phyloP scores from a whole-genome alignment of 2,888 invertebrate genomes.

The Hoplodrina ambigua region DNA sequence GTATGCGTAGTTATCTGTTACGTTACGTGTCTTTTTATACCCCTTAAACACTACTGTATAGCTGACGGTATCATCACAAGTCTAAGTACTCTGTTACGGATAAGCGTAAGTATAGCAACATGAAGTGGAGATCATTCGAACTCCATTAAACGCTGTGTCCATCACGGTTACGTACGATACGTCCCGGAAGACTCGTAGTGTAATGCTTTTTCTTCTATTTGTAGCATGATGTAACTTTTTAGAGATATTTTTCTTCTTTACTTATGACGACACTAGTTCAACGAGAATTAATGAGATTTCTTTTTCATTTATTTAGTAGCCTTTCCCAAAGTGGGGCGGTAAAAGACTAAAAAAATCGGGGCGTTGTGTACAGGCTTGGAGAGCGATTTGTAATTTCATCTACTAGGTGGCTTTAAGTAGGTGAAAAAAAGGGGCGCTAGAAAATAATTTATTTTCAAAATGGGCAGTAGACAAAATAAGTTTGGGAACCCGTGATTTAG shows the following conservation, averaged over 20 bases:
- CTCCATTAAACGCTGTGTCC: slow-evolving; percentile 55
- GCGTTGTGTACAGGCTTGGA: no score
- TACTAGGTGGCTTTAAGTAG: no score
- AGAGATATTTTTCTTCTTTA: slow-evolving; percentile 5
- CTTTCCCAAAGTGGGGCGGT: no score
- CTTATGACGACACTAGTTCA: neutral
- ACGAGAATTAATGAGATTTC: neutral
- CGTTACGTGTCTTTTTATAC: no score
- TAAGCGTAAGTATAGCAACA: slow-evolving; percentile 27
- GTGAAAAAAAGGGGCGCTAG: no score
- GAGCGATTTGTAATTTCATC: no score
- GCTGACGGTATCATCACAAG: slow-evolving; percentile 24
- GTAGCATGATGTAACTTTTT: slow-evolving; percentile 18
- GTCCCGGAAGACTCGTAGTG: slow-evolving; percentile 36
- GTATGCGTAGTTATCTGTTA: no score
- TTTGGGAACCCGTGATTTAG: no score
- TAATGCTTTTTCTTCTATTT: slow-evolving; percentile 30
- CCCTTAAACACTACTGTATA: neutral
- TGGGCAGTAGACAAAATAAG: no score
- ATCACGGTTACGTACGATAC: slow-evolving; percentile 37
- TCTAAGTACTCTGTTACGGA: slow-evolving; percentile 12
- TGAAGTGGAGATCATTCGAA: slow-evolving; percentile 44
- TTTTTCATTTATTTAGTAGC: no score
- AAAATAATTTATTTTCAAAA: no score
- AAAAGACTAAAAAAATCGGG: no score